Evolutionary conservation across 2,113 vertebrate genomes (phyloP), one percentile per base, ranked within the genome.

Genomic region (Casuarius casuarius): DNA sequence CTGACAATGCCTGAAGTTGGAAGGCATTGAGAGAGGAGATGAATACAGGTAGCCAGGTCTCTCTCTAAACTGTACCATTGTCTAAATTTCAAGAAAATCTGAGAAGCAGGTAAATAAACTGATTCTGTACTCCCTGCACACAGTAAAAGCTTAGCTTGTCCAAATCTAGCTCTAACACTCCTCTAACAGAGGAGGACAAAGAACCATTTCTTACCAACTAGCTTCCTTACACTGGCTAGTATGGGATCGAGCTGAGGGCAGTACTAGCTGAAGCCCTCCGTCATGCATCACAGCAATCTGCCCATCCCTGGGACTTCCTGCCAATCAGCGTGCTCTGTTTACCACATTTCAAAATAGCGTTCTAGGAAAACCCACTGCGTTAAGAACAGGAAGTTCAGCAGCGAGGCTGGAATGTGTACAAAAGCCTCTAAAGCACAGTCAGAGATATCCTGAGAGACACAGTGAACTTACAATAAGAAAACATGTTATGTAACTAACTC

Each of bases 1-100:
- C 93, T 98, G 99, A 42, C 97, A 98, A 62, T 98, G 99, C 97
- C 99, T 99, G 97, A 9, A 63, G 96, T 22, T 61, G 85, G 33
- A 81, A 94, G 75, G 80, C 49, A 93, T 17, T 54, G 35, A 96
- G 84, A 97, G 35, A 80, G 80, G 66, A 91, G 94, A 79, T 86
- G 94, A 97, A 84, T n/a, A 88, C 3, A 74, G 80, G 51, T 40
- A 66, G 85, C 73, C 18, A 12, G 23, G 22, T 38, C 84, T 88
- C 73, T 94, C 62, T 84, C 82, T 66, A 18, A 93, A 81, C 3
- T 94, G 91, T 54, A 74, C 75, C 78, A 87, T 86, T 74, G 84
- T 9, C 70, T 56, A 59, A 40, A 84, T 46, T 52, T 51, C 82
- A 67, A 80, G 35, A 58, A 92, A 85, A 91, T 85, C 86, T 46